A percentile compares a stretch with the other conserved stretches of the same genome.
Conservation (phyloP, 1,140 invertebrate species). For the Acyrthosiphon pisum region DNA sequence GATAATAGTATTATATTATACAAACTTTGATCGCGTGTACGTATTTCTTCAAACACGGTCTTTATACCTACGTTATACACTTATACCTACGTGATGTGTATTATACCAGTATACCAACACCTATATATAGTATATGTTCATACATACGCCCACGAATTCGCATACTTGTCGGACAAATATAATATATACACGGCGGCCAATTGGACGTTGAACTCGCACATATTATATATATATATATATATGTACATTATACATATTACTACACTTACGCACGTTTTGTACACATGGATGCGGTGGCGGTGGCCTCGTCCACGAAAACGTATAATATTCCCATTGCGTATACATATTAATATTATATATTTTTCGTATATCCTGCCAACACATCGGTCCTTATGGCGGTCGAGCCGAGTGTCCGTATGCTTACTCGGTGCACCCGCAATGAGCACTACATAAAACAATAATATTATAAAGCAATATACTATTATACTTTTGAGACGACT, state of each 20-base stretch:
- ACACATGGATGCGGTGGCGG: not conserved
- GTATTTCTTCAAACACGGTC: not conserved
- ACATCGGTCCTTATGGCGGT: not conserved
- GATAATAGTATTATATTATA: not conserved
- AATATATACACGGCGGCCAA: not conserved
- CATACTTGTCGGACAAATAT: not conserved
- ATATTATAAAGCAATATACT: not conserved
- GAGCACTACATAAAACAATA: too few relatives aligned
- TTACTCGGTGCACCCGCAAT: not conserved
- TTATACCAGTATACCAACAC: not conserved
- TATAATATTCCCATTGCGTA: not conserved
- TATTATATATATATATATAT: not conserved
- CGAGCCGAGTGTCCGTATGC: not conserved
- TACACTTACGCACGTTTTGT: not conserved
- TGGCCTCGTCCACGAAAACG: not conserved
- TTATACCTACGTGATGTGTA: not conserved
- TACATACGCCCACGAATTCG: not conserved
- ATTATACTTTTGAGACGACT: not conserved
- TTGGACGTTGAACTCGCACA: not conserved
- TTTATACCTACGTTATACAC: too few relatives aligned
- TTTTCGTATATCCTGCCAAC: not conserved
- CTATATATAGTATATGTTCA: not conserved
- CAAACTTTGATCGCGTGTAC: not conserved
- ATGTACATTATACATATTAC: not conserved
- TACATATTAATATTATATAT: not conserved